Evolutionary conservation across 1,140 invertebrate species (phyloP), one percentile per base, ranked within the genome.

Genomic region (Hermetia illucens): DNA sequence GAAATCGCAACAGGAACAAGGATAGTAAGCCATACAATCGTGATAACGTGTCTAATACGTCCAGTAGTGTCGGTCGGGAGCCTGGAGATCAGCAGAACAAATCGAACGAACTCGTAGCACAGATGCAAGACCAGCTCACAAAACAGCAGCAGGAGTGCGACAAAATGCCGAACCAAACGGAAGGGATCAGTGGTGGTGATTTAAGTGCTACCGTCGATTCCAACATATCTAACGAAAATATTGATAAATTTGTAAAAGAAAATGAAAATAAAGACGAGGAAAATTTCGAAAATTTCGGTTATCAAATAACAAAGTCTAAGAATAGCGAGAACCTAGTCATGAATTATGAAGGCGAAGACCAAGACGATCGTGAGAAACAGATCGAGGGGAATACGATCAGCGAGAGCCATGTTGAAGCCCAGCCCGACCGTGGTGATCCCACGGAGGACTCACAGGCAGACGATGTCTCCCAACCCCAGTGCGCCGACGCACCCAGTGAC

Each of bases 1-100:
- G 51, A 10, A 37, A 25, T 32, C 38, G 39, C 24, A 37, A 42
- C 31, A 31, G 39, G 16, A 42, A 44, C n/a, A 40, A 34, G 8
- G 15, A 20, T 8, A 5, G 17, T 13, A 5, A 3, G 3, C 21
- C 21, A 12, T 12, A 35, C 10, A 20, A 21, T 21, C 3, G 10
- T 3, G 17, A 35, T 5, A 21, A 35, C 16, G 12, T n/a, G n/a
- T n/a, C n/a, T n/a, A 35, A 4, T 10, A 35, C 8, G 24, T 13
- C 24, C 8, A 27, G 13, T 9, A 13, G 8, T 9, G 24, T 9
- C 8, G 8, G 24, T 13, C 8, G 24, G 24, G 24, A 9, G 8
- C 13, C 24, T 8, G 24, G 13, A 9, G 13, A 8, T 27, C 24
- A 27, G 24, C 24, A 13, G 24, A 8, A 13, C 24, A 27, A 13